phyloP scores from a whole-genome alignment of 1,140 invertebrate species.

The Drosophila rufa region DNA sequence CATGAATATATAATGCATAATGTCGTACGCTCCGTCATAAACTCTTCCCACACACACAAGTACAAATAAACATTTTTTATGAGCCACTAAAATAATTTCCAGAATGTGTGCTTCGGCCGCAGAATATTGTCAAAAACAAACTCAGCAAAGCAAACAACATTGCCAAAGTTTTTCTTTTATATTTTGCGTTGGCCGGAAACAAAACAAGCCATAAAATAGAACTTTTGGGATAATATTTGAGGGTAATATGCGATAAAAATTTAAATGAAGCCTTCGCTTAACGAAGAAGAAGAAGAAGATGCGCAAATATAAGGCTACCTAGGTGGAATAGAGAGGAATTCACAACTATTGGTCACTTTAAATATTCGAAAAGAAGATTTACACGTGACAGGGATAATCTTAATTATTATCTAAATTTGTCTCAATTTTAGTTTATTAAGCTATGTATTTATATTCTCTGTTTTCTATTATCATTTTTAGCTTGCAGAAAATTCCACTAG shows the following conservation, averaged over 20 bases:
- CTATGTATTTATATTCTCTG: neutral
- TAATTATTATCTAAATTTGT: neutral
- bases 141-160: slow-evolving; percentile 15
- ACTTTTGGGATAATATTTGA: slow-evolving; percentile 21
- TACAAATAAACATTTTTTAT: slow-evolving; percentile 57
- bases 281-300: too few species aligned
- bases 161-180: slow-evolving; percentile 18
- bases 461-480: neutral
- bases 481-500: neutral
- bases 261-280: neutral
- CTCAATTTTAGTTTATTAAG: neutral
- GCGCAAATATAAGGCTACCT: neutral
- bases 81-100: slow-evolving; percentile 57
- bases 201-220: slow-evolving; percentile 21
- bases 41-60: slow-evolving; percentile 18
- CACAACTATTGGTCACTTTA: neutral
- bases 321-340: neutral
- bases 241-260: slow-evolving; percentile 22
- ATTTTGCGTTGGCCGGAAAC: slow-evolving; percentile 19
- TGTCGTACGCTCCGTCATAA: slow-evolving; percentile 39
- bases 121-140: slow-evolving; percentile 50
- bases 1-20: slow-evolving; percentile 57
- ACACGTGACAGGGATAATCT: too few species aligned
- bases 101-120: slow-evolving; percentile 16
- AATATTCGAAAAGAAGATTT: too few species aligned